Base-by-base conservation (phyloP, 2,113 vertebrate species). In the Mungos mungo region DNA sequence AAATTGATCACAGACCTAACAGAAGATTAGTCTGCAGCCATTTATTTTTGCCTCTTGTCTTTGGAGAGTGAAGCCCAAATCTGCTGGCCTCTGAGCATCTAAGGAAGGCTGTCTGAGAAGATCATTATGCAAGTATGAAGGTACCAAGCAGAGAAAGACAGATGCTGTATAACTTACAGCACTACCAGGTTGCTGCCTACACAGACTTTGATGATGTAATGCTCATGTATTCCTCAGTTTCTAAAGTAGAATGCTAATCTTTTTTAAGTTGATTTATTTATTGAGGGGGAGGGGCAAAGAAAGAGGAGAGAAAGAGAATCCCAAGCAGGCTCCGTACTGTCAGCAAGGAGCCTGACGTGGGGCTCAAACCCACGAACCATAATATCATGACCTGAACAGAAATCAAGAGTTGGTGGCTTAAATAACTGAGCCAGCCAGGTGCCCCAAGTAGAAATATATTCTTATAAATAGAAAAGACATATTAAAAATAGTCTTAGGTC, bases 161-260 rank as follows among this genome's bases (percentile, higher is more conserved):
- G 63, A 66, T 27, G 29, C 41, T 21, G 5, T 14, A 7, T 18
- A 57, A 57, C 82, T 89, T 76, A 27, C 9, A 52, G 31, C 29
- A 35, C 35, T 38, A 8, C n/a, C 90, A 88, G 57, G 6, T 27
- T 86, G 31, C 66, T 35, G 19, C 57, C 90, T 38, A 72, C 9
- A n/a, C 4, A 72, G 27, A 38, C 4, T n/a, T 89, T 7, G 71
- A 19, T 16, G 31, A 45, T 63, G 60, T 19, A 18, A 65, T 38
- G 35, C 35, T 92, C 68, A 65, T 47, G 8, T 15, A 5, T 79
- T 71, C 31, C 2, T 88, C 41, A 27, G 41, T 54, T 93, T 91
- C 86, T 90, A 31, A 89, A 96, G 85, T 45, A 71, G 52, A 95
- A 45, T 85, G 60, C 7, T 82, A 38, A 87, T 77, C 33, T 92